Evolutionary conservation across 2,797 vertebrate genomes (phyloP).

Genomic region (Chloroceryle inda): DNA sequence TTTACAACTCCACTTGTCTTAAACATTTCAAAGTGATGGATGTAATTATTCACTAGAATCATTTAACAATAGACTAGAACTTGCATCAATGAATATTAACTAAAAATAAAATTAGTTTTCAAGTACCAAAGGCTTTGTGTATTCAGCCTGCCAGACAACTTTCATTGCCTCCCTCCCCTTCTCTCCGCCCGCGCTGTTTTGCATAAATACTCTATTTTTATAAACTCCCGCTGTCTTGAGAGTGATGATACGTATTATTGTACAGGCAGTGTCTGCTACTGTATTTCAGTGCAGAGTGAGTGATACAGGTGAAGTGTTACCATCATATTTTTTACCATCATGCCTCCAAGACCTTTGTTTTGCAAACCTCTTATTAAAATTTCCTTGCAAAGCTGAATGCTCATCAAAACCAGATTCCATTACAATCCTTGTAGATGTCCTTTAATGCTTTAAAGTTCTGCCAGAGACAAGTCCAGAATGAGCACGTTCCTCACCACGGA

Average conservation of each 20-base stretch:
- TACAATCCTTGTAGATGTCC: neutral
- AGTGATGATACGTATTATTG: conserved; percentile 43
- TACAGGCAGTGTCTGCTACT: conserved; percentile 4
- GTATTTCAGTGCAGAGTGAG: neutral
- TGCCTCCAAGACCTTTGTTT: neutral
- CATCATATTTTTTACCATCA: neutral
- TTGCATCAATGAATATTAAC: conserved; percentile 51
- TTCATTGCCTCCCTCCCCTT: neutral
- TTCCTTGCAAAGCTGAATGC: conserved; percentile 13
- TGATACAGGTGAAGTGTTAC: neutral
- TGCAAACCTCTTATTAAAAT: neutral
- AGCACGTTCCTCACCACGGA: neutral
- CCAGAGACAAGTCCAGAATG: neutral
- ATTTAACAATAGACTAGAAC: conserved; percentile 26
- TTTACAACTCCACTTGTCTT: conserved; percentile 21
- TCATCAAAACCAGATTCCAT: conserved; percentile 5
- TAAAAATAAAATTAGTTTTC: conserved; percentile 53
- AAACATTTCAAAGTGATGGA: conserved; percentile 42
- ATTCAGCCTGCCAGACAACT: conserved; percentile 43
- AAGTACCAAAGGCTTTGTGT: conserved; percentile 44
- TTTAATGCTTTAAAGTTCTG: neutral
- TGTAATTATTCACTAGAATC: conserved; percentile 18
- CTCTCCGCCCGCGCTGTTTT: conserved; percentile 40
- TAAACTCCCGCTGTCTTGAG: conserved; percentile 56
- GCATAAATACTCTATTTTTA: conserved; percentile 66